Evolutionary conservation across 2,797 vertebrate species (phyloP).

Genomic region (Botia almorhae): DNA sequence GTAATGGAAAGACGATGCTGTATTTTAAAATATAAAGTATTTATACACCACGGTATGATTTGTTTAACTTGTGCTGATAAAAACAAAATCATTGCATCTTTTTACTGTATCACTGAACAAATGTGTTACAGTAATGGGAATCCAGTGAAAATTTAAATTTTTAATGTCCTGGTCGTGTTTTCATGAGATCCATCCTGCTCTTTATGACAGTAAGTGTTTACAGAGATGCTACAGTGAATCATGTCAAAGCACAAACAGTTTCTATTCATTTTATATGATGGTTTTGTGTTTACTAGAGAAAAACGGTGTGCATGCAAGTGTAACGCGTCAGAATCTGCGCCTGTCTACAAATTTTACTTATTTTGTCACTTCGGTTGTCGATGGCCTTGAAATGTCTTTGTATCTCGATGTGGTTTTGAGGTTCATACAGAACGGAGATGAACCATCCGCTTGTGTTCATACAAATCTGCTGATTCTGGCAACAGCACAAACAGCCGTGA

Average conservation of each 20-base stretch:
- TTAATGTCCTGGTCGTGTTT: not conserved
- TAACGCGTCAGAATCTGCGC: not conserved
- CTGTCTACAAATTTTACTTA: no score
- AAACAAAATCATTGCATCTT: not conserved
- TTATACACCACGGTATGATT: no score
- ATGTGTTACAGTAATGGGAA: no score
- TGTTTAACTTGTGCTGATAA: no score
- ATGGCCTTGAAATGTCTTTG: not conserved
- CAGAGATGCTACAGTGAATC: not conserved
- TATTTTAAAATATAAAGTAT: no score
- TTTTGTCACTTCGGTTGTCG: not conserved
- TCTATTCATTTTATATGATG: not conserved
- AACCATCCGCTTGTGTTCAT: no score
- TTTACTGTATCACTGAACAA: no score
- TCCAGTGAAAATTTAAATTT: no score
- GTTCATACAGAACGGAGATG: no score
- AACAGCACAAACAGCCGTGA: not conserved
- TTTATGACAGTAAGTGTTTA: not conserved
- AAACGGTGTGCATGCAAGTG: not conserved
- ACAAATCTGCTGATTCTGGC: no score
- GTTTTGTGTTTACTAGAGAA: not conserved
- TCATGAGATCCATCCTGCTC: not conserved
- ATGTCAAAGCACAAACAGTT: constrained; percentile 23
- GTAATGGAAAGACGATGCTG: no score
- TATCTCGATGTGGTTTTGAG: no score